Conservation (phyloP, 2,888 invertebrate species). For the Abrostola tripartita region DNA sequence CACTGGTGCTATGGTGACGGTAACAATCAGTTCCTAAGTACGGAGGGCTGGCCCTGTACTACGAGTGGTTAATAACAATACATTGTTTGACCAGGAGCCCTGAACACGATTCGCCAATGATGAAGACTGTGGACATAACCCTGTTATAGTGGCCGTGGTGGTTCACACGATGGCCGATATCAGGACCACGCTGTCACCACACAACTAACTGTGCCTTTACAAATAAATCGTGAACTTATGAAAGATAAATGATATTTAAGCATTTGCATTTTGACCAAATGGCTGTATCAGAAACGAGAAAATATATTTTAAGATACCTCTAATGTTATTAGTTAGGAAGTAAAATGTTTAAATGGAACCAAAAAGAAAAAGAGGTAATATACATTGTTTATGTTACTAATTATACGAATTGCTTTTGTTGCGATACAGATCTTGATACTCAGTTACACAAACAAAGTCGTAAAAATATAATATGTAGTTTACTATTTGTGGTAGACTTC, state of each 20-base stretch:
- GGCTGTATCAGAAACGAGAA: conserved; percentile 2
- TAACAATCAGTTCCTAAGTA: conserved; percentile 11
- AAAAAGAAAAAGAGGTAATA: background rate
- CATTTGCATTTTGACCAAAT: conserved; percentile 4
- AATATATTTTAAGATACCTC: background rate
- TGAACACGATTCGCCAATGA: conserved; percentile 71
- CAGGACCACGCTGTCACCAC: conserved; percentile 7
- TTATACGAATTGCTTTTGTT: background rate
- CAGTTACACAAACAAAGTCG: background rate
- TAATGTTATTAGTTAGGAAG: background rate
- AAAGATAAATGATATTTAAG: background rate
- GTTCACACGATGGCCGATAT: conserved; percentile 3
- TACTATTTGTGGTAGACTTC: conserved; percentile 1
- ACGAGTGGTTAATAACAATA: conserved; percentile 24
- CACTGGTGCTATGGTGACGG: background rate
- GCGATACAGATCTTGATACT: conserved; percentile 3
- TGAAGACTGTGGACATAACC: conserved; percentile 77
- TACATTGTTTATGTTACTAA: background rate
- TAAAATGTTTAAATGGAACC: background rate
- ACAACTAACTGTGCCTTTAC: conserved; percentile 12
- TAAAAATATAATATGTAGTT: conserved; percentile 18
- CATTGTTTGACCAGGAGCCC: conserved; percentile 75
- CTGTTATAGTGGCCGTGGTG: conserved; percentile 67
- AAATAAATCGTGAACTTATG: background rate
- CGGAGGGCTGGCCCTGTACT: conserved; percentile 10